Conservation (phyloP, 2,888 invertebrate species). For the Lissonota sp. region DNA sequence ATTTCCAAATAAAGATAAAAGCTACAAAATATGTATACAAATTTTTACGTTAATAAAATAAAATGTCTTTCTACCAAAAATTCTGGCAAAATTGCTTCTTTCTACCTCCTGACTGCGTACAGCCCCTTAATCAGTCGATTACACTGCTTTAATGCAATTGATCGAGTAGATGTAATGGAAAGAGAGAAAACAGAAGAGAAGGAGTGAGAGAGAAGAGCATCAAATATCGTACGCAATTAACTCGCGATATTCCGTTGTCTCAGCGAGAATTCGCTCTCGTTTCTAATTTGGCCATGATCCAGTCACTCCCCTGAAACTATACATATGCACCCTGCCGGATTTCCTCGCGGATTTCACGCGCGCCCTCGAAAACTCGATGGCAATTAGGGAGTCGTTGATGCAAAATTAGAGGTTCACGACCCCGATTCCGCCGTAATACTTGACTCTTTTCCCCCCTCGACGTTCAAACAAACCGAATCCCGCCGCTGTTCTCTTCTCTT, state of each 20-base stretch:
- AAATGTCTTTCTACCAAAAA: no score
- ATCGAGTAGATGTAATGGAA: no score
- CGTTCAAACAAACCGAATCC: constrained; percentile 12
- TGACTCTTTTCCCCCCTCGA: background rate
- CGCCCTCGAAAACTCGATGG: constrained; percentile 13
- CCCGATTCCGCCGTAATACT: constrained; percentile 3
- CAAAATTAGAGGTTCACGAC: constrained; percentile 50
- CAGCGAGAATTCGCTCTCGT: constrained; percentile 27
- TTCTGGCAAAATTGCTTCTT: no score
- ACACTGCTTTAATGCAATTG: no score
- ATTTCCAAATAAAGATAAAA: no score
- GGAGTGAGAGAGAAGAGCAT: constrained; percentile 15
- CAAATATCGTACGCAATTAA: constrained; percentile 51
- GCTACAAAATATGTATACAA: no score
- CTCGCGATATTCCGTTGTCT: constrained; percentile 48
- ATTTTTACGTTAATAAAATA: no score
- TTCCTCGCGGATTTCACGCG: background rate
- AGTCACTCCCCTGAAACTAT: constrained; percentile 14
- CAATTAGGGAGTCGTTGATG: constrained; percentile 53
- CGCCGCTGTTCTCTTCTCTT: constrained; percentile 17
- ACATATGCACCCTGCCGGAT: background rate
- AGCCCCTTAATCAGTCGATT: no score
- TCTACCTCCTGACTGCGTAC: no score
- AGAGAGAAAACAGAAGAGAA: constrained; percentile 8
- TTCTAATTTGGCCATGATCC: constrained; percentile 55